Percentiles rank a stretch among this genome's conserved stretches.
Evolutionary conservation across 2,797 vertebrate species (phyloP).

Genomic region (Saxicola maurus): DNA sequence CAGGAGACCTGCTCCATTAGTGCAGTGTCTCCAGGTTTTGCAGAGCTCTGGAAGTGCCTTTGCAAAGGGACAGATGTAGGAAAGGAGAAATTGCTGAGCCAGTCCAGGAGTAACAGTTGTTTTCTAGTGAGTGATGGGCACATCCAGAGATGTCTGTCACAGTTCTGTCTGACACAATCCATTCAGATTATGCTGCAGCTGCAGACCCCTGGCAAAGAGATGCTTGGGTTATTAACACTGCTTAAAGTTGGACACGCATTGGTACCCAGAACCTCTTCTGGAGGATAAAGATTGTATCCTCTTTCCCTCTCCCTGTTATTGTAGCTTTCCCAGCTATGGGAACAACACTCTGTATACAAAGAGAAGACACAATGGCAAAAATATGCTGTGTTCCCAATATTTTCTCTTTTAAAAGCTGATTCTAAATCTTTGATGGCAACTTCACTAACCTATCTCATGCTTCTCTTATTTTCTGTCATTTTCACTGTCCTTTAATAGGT

Average conservation of each 20-base stretch:
- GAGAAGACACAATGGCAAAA: neutral
- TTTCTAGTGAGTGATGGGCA: neutral
- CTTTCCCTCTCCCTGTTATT: neutral
- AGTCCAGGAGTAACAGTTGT: neutral
- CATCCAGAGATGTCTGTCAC: neutral
- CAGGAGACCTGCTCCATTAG: neutral
- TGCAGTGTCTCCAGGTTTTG: neutral
- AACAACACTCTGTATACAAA: neutral
- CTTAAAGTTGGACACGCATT: fast-evolving
- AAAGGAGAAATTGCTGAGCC: neutral
- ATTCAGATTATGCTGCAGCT: neutral
- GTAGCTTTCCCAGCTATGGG: neutral
- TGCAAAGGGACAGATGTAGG: neutral
- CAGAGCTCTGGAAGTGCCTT: neutral
- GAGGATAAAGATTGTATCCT: neutral
- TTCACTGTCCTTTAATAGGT: neutral
- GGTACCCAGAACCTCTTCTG: neutral
- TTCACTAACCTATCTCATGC: neutral
- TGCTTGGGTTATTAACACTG: neutral
- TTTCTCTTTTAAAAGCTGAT: neutral
- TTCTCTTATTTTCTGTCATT: neutral
- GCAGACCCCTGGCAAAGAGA: neutral
- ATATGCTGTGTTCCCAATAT: neutral
- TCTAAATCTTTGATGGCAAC: neutral
- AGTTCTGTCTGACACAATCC: neutral